Evolutionary conservation across 2,797 vertebrate genomes (phyloP), one percentile per base, ranked within the genome.

Genomic region (Lithobates pipiens): DNA sequence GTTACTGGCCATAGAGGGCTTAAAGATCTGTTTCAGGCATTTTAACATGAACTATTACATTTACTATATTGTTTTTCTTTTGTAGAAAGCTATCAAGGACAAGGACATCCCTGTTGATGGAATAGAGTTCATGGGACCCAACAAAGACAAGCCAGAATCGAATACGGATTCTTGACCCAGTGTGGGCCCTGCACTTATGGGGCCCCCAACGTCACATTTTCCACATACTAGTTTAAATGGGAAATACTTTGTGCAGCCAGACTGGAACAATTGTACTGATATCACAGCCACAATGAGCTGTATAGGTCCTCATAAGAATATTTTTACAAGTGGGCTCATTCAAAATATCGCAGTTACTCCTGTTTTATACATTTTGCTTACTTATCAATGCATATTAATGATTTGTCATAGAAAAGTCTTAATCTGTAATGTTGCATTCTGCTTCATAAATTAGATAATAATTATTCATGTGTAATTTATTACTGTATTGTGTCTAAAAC

Each of bases 101-200:
- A 99, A 99, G 89, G 97, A 98, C 85, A 99, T 99, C 90, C 98
- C 98, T 2, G 92, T 99, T 3, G 97, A 99, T 89, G 97, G 97
- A 0, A 92, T 99, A 91, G 97, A 98, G 67, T 99, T 99, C 91
- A 99, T 99, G 98, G 97, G 96, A 3, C 94, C 96, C 3, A 95
- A 91, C 92, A 97, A 96, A 92, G 97, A 96, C 46, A 98, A 97
- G 82, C 90, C 96, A 0, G 96, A 97, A 78, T 89, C 95, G 0
- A 95, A 96, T 72, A 93, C 92, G 89, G 97, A 96, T 94, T 91
- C 91, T 21, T 95, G 91, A 96, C 88, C 34, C n/a, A 29, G 25
- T 29, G 11, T 29, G 77, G 77, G 61, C 77, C 63, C 63, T 63
- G 16, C n/a, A 80, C 3, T 6, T 3, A 11, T 1, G 67, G 77